A percentile compares a stretch with the other conserved stretches of the same genome.
Conservation (phyloP, 2,888 invertebrate genomes). For the Melanostoma mellinum region DNA sequence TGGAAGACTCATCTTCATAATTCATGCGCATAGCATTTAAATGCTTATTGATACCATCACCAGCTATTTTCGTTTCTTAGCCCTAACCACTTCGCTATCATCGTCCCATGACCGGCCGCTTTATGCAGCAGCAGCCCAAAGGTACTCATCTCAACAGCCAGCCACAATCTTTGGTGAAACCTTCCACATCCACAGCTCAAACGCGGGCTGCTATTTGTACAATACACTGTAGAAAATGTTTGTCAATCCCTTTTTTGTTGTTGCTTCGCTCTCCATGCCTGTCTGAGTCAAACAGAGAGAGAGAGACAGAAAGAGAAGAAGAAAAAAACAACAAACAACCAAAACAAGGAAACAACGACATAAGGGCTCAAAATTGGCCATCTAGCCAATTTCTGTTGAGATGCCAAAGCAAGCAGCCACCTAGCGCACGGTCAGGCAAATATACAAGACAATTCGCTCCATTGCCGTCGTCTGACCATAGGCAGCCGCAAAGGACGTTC, state of each 20-base stretch:
- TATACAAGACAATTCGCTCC: conserved; percentile 30
- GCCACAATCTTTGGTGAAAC: conserved; percentile 41
- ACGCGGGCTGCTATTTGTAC: conserved; percentile 63
- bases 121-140: conserved; percentile 34
- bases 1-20: conserved; percentile 72
- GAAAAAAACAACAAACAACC: conserved; percentile 3
- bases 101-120: conserved; percentile 60
- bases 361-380: conserved; percentile 72
- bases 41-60: conserved; percentile 72
- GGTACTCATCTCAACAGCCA: conserved; percentile 62
- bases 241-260: conserved; percentile 53
- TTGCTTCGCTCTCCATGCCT: conserved; percentile 2
- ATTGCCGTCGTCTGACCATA: conserved; percentile 43
- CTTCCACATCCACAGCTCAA: conserved; percentile 44
- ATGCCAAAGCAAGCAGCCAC: conserved; percentile 66
- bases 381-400: conserved; percentile 70
- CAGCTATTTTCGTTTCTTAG: conserved; percentile 67
- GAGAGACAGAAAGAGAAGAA: conserved; percentile 1
- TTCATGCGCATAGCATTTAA: conserved; percentile 73
- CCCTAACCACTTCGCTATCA: conserved; percentile 57
- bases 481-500: conserved; percentile 65
- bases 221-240: conserved; percentile 65
- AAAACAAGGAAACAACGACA: conserved; percentile 63
- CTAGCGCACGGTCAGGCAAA: conserved; percentile 63
- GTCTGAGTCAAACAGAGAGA: conserved; percentile 10